Conservation (phyloP, 2,888 invertebrate genomes). For the Exocentrus adspersus region DNA sequence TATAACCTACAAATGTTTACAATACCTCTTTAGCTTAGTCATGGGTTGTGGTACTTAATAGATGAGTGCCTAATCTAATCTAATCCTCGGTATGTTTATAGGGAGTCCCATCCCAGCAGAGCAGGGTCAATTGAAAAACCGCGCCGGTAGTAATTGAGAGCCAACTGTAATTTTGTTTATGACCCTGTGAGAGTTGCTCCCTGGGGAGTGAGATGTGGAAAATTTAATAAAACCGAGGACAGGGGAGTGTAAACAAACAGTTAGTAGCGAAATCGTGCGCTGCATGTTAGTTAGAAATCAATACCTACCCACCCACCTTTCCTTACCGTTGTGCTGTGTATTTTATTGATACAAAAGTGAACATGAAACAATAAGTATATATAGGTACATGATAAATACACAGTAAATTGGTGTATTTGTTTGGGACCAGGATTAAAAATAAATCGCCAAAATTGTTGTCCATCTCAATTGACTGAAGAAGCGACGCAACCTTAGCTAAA, state of each 20-base stretch:
- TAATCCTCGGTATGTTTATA: constrained; percentile 14
- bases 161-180: constrained; percentile 18
- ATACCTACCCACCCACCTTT: no score
- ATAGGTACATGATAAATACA: no score
- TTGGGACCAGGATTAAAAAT: no score
- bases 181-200: constrained; percentile 5
- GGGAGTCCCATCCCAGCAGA: not conserved
- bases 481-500: no score
- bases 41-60: constrained; percentile 10
- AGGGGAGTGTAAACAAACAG: constrained; percentile 10
- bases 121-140: constrained; percentile 9
- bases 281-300: not conserved
- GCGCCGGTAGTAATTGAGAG: constrained; percentile 8
- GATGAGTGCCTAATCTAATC: no score
- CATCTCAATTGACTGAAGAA: no score
- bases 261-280: not conserved
- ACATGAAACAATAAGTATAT: no score
- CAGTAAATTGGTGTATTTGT: no score
- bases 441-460: no score
- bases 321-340: no score
- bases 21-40: not conserved
- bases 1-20: constrained; percentile 1
- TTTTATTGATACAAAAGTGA: no score
- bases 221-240: constrained; percentile 17
- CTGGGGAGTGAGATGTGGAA: constrained; percentile 7